Evolutionary conservation across 2,888 invertebrate genomes (phyloP).

Genomic region (Perizoma affinitatum): DNA sequence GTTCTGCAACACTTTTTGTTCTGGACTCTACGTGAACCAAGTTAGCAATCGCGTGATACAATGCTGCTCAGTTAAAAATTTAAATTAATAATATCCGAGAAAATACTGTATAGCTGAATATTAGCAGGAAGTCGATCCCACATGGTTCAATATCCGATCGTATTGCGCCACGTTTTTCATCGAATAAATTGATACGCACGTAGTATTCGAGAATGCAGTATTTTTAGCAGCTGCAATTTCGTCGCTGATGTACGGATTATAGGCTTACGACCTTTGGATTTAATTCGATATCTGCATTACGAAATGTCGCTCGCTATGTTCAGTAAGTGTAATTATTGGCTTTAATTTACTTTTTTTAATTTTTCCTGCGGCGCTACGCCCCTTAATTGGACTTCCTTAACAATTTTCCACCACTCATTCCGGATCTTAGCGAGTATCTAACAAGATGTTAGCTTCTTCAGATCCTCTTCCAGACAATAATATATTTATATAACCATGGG

Average conservation of each 20-base stretch:
- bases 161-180: slow-evolving; percentile 37
- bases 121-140: slow-evolving; percentile 42
- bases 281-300: neutral
- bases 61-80: slow-evolving; percentile 37
- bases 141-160: slow-evolving; percentile 45
- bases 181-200: neutral
- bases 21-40: slow-evolving; percentile 44
- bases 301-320: too few relatives aligned
- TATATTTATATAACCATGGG: too few relatives aligned
- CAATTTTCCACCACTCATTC: too few relatives aligned
- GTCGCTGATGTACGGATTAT: neutral
- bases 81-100: slow-evolving; percentile 29
- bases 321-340: too few relatives aligned
- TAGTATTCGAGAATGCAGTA: slow-evolving; percentile 3
- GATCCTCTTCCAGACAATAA: too few relatives aligned
- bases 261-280: neutral
- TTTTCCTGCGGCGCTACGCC: too few relatives aligned
- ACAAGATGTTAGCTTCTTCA: too few relatives aligned
- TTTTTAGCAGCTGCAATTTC: slow-evolving; percentile 30
- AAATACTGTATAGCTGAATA: slow-evolving; percentile 14
- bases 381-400: too few relatives aligned
- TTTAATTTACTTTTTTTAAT: too few relatives aligned
- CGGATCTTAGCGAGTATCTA: too few relatives aligned
- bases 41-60: slow-evolving; percentile 56
- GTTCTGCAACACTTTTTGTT: slow-evolving; percentile 50